phyloP scores from a whole-genome alignment of 2,888 invertebrate genomes.

The Dicycla oo region DNA sequence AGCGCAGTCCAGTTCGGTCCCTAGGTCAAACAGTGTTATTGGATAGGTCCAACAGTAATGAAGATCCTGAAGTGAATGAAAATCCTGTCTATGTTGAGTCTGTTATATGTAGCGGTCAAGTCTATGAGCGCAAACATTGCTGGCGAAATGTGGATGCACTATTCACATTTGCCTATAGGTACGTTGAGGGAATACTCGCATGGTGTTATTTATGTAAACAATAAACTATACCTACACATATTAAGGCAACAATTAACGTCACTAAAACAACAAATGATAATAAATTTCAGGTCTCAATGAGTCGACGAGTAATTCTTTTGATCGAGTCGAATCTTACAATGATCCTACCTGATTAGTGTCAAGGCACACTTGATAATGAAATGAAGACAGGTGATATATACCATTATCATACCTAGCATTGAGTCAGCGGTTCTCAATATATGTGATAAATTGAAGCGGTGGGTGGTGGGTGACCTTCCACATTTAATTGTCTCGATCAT shows the following conservation, averaged over 20 bases:
- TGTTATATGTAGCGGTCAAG: not conserved
- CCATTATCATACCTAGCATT: constrained; percentile 20
- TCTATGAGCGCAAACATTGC: not conserved
- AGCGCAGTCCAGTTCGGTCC: not conserved
- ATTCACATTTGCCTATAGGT: not conserved
- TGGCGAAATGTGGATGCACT: not conserved
- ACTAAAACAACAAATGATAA: not conserved
- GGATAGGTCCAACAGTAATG: not conserved
- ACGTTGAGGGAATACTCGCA: not conserved
- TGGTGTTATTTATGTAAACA: not conserved
- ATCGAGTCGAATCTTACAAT: constrained; percentile 28
- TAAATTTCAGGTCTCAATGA: not conserved
- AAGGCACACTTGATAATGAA: constrained; percentile 41
- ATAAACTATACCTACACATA: not conserved
- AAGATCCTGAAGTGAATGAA: not conserved
- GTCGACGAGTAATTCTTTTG: not conserved
- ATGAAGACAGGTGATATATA: constrained; percentile 39
- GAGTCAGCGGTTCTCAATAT: constrained; percentile 33
- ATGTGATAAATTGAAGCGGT: constrained; percentile 7
- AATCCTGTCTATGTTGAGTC: not conserved
- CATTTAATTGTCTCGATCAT: constrained; percentile 12
- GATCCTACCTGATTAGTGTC: constrained; percentile 40
- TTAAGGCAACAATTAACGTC: not conserved
- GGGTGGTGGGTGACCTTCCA: constrained; percentile 21
- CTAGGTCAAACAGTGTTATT: not conserved